These are phyloP conservation scores for Chionodraco myersi DNA, from an alignment of 2,113 vertebrate species.

Conservation along the genomic window DNA sequence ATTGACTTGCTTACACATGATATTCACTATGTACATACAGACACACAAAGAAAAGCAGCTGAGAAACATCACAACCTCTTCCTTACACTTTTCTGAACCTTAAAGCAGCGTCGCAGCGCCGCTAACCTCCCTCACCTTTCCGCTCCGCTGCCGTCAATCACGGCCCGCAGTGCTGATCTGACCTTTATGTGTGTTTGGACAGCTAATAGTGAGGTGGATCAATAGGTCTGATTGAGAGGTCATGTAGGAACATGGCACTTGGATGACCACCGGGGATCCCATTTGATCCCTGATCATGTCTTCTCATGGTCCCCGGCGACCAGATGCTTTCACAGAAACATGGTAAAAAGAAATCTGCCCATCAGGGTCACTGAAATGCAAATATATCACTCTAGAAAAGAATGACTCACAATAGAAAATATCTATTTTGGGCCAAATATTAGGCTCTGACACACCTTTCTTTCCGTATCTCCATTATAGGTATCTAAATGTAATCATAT, in stretches of 20 bases:
- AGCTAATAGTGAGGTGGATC: slow-evolving; percentile 71
- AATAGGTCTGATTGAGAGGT: slow-evolving; percentile 80
- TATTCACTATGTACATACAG: slow-evolving; percentile 23
- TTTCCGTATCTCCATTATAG: not conserved
- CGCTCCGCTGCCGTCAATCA: slow-evolving; percentile 47
- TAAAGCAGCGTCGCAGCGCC: not conserved
- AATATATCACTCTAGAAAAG: not conserved
- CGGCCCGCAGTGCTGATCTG: slow-evolving; percentile 54
- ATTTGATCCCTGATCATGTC: slow-evolving; percentile 53
- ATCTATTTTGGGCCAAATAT: not conserved
- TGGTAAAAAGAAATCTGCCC: not conserved
- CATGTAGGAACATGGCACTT: slow-evolving; percentile 76
- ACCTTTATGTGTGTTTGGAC: slow-evolving; percentile 66
- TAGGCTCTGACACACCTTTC: not conserved
- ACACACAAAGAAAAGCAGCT: slow-evolving; percentile 24
- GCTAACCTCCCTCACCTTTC: slow-evolving; percentile 7
- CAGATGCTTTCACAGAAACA: slow-evolving; percentile 6
- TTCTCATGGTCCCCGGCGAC: slow-evolving; percentile 1
- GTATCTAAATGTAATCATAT: not conserved
- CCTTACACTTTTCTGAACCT: not conserved
- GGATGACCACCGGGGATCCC: slow-evolving; percentile 66
- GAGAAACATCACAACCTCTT: slow-evolving; percentile 4
- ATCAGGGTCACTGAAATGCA: not conserved
- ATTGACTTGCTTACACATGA: slow-evolving; percentile 40
- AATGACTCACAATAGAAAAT: not conserved